phyloP scores from a whole-genome alignment of 2,797 vertebrate genomes.

The Varecia variegata region DNA sequence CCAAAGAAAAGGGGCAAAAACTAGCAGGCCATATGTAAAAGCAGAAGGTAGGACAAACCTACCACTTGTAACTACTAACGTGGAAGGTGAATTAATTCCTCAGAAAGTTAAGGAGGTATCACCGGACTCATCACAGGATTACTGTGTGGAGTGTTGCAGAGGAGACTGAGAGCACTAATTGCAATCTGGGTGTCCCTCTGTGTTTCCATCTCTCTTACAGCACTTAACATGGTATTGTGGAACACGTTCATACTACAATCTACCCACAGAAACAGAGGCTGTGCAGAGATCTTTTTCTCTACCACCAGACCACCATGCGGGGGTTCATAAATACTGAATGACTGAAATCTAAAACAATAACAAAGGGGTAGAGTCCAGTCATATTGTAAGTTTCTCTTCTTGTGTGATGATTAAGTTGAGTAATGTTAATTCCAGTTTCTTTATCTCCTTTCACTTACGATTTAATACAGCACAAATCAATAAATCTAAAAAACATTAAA shows the following conservation, averaged over 20 bases:
- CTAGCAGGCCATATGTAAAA: neutral
- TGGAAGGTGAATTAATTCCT: neutral
- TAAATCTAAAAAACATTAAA: neutral
- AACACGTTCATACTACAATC: neutral
- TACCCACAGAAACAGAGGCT: neutral
- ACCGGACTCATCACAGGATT: neutral
- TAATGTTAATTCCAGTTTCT: neutral
- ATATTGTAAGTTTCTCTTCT: neutral
- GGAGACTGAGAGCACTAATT: neutral
- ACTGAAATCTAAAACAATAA: constrained; percentile 4
- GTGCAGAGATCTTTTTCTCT: neutral
- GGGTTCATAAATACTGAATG: neutral
- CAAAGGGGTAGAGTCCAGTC: neutral
- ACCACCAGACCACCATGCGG: neutral
- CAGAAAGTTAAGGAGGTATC: neutral
- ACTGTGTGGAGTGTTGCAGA: neutral
- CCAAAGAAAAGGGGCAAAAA: neutral
- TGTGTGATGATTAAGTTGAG: neutral
- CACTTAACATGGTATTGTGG: neutral
- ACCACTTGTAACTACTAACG: neutral
- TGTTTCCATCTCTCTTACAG: neutral
- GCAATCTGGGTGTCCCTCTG: neutral
- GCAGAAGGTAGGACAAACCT: neutral
- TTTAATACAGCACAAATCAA: neutral
- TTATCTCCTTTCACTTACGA: neutral